phyloP scores from a whole-genome alignment of 2,797 vertebrate species.

The Lacerta agilis region DNA sequence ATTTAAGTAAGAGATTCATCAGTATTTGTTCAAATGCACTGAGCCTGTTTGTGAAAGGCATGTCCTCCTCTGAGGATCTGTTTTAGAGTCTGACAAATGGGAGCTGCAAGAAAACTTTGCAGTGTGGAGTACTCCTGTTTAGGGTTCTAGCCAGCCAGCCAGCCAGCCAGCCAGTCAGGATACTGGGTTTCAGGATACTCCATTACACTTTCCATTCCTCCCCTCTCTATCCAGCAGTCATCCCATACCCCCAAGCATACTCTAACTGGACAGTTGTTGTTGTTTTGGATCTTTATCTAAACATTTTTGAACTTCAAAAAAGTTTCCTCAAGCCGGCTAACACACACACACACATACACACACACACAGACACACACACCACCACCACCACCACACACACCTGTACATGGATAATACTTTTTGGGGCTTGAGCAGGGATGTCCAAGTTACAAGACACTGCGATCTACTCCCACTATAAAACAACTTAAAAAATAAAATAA shows the following conservation, averaged over 20 bases:
- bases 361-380: too few species aligned
- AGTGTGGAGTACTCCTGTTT: background rate
- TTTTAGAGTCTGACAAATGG: background rate
- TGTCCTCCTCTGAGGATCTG: constrained; percentile 13
- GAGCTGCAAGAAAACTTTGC: background rate
- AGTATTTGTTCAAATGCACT: constrained; percentile 42
- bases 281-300: background rate
- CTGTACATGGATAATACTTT: background rate
- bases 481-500: too few species aligned
- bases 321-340: background rate
- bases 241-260: background rate
- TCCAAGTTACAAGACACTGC: too few species aligned
- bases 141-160: background rate
- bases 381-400: too few species aligned
- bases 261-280: too few species aligned
- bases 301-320: background rate
- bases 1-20: constrained; percentile 40
- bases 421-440: background rate
- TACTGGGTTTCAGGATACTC: background rate
- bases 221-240: background rate
- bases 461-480: too few species aligned
- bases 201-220: background rate
- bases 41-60: constrained; percentile 17
- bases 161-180: background rate
- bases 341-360: too few species aligned